These are phyloP conservation scores for Palythoa grandis DNA, from an alignment of 92 coral and sea anemone genomes.

Conservation along the genomic window DNA sequence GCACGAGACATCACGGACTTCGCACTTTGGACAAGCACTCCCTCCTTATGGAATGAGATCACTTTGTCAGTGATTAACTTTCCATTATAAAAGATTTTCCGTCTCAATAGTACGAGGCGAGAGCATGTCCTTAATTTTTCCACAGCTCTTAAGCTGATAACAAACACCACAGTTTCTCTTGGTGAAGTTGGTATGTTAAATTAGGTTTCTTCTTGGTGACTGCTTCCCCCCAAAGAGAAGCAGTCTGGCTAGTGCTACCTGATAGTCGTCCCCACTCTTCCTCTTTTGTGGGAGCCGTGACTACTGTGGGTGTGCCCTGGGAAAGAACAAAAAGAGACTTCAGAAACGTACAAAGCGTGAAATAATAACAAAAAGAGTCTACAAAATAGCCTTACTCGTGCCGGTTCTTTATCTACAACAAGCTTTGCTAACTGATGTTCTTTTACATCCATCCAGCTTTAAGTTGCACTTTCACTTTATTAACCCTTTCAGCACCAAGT, in stretches of 20 bases:
- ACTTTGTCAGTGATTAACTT: background rate
- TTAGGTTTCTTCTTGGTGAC: background rate
- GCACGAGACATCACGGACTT: background rate
- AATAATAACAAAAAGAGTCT: too few species aligned
- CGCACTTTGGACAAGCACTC: background rate
- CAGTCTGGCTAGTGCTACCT: slow-evolving; percentile 58
- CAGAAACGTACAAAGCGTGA: background rate
- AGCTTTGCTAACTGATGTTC: too few species aligned
- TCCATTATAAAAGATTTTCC: background rate
- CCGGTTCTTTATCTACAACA: too few species aligned
- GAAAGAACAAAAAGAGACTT: background rate
- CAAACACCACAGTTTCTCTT: background rate
- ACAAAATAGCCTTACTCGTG: too few species aligned
- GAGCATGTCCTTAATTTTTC: background rate
- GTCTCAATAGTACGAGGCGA: background rate
- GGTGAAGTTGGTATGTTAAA: background rate
- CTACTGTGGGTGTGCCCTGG: slow-evolving; percentile 60
- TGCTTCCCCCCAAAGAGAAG: slow-evolving; percentile 25
- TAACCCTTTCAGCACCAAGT: too few species aligned
- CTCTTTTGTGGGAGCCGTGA: slow-evolving; percentile 66
- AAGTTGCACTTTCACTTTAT: too few species aligned
- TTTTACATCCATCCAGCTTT: too few species aligned
- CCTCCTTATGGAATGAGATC: background rate
- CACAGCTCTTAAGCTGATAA: background rate
- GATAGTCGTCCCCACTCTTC: slow-evolving; percentile 66